Evolutionary conservation across 2,888 invertebrate genomes (phyloP).

Genomic region (Fissipunctia ypsillon): DNA sequence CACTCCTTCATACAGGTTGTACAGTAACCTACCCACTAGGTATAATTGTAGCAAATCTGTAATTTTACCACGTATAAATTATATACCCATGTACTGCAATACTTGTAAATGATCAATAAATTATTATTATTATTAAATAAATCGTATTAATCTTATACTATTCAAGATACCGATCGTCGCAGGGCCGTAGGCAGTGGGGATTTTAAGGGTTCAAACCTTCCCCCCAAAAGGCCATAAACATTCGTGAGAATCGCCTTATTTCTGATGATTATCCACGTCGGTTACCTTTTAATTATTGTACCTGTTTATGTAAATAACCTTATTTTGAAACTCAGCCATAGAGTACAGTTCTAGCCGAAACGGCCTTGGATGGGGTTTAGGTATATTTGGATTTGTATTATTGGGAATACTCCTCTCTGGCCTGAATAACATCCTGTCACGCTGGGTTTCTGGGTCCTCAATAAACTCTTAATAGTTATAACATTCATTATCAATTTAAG

Average conservation of each 20-base stretch:
- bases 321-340: too few relatives aligned
- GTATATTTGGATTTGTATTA: neutral
- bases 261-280: neutral
- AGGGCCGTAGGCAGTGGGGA: neutral
- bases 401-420: neutral
- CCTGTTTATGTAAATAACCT: neutral
- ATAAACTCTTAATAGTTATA: neutral
- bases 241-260: neutral
- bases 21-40: too few relatives aligned
- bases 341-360: neutral
- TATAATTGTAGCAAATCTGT: too few relatives aligned
- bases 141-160: neutral
- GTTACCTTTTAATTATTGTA: neutral
- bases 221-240: neutral
- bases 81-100: too few relatives aligned
- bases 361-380: neutral
- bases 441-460: neutral
- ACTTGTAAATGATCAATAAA: too few relatives aligned
- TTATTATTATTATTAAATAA: neutral
- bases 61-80: too few relatives aligned
- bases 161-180: neutral
- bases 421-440: neutral
- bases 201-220: fast-evolving
- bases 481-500: neutral
- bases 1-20: too few relatives aligned